Evolutionary conservation across 1,140 invertebrate genomes (phyloP).

Genomic region (Trachymyrmex septentrionalis): DNA sequence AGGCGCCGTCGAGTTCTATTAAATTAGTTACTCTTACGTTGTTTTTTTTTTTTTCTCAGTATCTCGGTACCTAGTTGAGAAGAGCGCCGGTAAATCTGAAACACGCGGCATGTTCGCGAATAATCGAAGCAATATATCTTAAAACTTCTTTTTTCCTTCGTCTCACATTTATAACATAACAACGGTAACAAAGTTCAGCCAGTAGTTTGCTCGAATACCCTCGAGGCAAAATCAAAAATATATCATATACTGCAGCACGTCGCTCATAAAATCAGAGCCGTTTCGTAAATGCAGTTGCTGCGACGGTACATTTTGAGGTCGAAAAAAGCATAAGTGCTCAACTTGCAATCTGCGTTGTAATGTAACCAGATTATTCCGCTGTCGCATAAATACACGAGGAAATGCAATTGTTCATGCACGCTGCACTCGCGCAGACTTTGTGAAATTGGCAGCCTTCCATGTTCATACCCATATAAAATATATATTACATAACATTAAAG

Average conservation of each 20-base stretch:
- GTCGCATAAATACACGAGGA: slow-evolving; percentile 46
- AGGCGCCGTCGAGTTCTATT: background rate
- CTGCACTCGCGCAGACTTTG: slow-evolving; percentile 31
- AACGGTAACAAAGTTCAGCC: slow-evolving; percentile 35
- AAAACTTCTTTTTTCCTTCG: slow-evolving; percentile 39
- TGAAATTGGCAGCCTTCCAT: slow-evolving; percentile 51
- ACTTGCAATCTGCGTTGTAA: slow-evolving; percentile 44
- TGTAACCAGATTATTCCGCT: slow-evolving; percentile 47
- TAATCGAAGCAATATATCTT: slow-evolving; percentile 58
- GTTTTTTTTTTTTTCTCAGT: background rate
- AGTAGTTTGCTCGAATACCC: slow-evolving; percentile 48
- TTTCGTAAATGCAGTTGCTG: slow-evolving; percentile 25
- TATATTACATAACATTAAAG: background rate
- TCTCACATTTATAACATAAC: slow-evolving; percentile 53
- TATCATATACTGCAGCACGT: slow-evolving; percentile 37
- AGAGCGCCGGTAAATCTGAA: slow-evolving; percentile 1
- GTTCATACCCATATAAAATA: background rate
- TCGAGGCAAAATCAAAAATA: slow-evolving; percentile 61
- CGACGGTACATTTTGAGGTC: slow-evolving; percentile 34
- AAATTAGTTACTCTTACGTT: background rate
- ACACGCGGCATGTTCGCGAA: slow-evolving; percentile 30
- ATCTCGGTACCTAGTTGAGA: background rate
- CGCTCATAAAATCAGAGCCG: slow-evolving; percentile 49
- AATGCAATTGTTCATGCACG: slow-evolving; percentile 49
- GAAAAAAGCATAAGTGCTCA: slow-evolving; percentile 43